These are phyloP conservation scores for Anodontia alba DNA, from an alignment of 2,888 invertebrate species.

Conservation along the genomic window DNA sequence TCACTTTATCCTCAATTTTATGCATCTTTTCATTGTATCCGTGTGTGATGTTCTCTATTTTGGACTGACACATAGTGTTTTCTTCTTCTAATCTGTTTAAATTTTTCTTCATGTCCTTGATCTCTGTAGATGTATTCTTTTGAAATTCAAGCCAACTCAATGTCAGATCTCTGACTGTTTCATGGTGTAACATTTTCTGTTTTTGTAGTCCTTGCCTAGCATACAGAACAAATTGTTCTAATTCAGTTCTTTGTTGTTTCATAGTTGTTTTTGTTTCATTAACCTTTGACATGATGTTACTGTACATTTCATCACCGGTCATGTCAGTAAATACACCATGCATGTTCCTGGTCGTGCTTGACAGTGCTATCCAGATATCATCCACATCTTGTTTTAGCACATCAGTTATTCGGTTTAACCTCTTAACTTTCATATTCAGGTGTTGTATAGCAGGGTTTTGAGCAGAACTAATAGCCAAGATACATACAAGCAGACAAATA, in stretches of 20 bases:
- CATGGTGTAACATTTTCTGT: neutral
- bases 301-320: neutral
- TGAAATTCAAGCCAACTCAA: neutral
- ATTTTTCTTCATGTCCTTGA: neutral
- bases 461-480: no score
- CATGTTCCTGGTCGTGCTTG: neutral
- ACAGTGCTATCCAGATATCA: neutral
- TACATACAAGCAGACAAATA: no score
- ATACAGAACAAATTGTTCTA: neutral
- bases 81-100: neutral
- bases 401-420: neutral
- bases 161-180: neutral
- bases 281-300: neutral
- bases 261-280: neutral
- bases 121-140: neutral
- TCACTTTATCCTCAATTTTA: neutral
- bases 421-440: neutral
- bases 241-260: neutral
- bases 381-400: neutral
- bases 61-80: no score
- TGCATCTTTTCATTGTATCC: neutral
- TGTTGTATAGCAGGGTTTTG: neutral
- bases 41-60: neutral
- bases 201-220: neutral
- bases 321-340: neutral